A percentile compares a stretch with the other conserved stretches of the same genome.
These are phyloP conservation scores for Streblospio benedicti DNA, from an alignment of 1,140 invertebrate species.

Conservation along the genomic window DNA sequence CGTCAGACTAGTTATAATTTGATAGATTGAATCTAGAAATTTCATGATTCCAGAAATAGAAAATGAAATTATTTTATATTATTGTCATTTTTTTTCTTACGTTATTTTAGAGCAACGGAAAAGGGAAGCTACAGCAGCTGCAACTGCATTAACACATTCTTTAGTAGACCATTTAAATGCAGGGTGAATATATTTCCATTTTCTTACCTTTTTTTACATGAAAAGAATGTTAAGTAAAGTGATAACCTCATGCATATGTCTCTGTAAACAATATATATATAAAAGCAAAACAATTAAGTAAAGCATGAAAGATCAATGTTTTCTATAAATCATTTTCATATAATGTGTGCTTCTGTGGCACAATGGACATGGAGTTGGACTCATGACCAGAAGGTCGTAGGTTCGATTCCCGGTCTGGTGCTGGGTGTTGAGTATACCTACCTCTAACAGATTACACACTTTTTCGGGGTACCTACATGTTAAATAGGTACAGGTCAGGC, in stretches of 20 bases:
- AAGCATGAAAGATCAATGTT: not conserved
- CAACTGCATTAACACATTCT: slow-evolving; percentile 83
- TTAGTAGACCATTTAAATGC: slow-evolving; percentile 95
- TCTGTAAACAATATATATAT: not conserved
- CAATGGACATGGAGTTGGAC: not conserved
- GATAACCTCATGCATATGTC: not conserved
- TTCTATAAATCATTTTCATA: not conserved
- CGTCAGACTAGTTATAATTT: no score
- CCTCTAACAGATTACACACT: no score
- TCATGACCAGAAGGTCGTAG: no score
- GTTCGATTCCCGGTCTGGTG: no score
- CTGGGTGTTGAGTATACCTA: no score
- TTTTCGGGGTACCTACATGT: no score
- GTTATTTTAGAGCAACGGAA: slow-evolving; percentile 70
- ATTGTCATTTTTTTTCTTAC: no score
- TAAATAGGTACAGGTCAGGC: no score
- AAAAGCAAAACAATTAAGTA: not conserved
- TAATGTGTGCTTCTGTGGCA: not conserved
- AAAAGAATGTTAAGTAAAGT: not conserved
- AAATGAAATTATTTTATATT: no score
- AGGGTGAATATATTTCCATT: slow-evolving; percentile 64
- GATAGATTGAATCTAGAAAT: no score
- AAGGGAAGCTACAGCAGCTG: slow-evolving; percentile 84
- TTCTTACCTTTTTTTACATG: no score
- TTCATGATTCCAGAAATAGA: no score